Evolutionary conservation across 1,140 invertebrate species (phyloP).

Genomic region (Ceratina calcarata): DNA sequence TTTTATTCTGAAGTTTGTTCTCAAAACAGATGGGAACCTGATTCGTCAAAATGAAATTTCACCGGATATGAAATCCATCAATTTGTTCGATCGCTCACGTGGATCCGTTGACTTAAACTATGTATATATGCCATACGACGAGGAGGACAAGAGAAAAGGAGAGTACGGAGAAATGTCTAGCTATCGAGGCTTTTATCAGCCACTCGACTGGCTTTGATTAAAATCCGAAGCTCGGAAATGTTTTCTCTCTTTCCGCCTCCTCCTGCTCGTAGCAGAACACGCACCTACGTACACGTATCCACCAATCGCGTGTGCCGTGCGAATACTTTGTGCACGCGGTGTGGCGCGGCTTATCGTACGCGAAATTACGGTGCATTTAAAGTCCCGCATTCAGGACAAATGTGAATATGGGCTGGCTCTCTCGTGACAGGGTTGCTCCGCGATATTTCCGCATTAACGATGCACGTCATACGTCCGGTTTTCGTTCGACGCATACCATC

Average conservation of each 20-base stretch:
- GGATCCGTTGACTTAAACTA: neutral
- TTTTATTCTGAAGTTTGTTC: too few species aligned
- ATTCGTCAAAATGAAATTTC: neutral
- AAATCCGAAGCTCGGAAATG: slow-evolving; percentile 21
- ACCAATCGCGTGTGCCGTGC: slow-evolving; percentile 20
- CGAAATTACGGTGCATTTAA: slow-evolving; percentile 48
- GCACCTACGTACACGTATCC: neutral
- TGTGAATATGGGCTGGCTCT: slow-evolving; percentile 16
- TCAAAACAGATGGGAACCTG: neutral
- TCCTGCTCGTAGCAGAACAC: neutral
- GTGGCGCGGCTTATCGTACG: slow-evolving; percentile 42
- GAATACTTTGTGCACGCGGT: slow-evolving; percentile 29
- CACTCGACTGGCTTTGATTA: slow-evolving; percentile 19
- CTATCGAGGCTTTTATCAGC: neutral
- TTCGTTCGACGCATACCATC: slow-evolving; percentile 7
- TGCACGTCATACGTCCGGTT: slow-evolving; percentile 30
- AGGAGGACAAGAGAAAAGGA: too few species aligned
- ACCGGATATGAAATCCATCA: neutral
- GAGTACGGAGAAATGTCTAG: neutral
- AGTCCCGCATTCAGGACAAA: slow-evolving; percentile 45
- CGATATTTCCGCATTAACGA: slow-evolving; percentile 47
- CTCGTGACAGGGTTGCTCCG: slow-evolving; percentile 36
- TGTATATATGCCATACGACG: too few species aligned
- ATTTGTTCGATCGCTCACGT: slow-evolving; percentile 7
- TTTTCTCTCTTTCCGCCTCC: neutral